Evolutionary conservation across 1,140 invertebrate genomes (phyloP).

Genomic region (Gryon sp.): DNA sequence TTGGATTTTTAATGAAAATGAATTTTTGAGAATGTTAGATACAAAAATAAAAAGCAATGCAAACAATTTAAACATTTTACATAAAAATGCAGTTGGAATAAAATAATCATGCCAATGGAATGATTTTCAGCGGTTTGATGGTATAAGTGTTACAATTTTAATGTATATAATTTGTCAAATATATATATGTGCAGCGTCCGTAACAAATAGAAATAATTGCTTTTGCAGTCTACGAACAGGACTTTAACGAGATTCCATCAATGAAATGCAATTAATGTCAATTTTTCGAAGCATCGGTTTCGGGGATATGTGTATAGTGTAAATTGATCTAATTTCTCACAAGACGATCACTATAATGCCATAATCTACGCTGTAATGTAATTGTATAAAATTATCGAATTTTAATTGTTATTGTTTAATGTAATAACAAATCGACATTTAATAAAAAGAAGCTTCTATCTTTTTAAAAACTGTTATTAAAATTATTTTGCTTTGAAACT

Average conservation of each 20-base stretch:
- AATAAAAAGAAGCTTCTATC: conserved; percentile 58
- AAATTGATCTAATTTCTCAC: conserved; percentile 16
- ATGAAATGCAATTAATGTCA: neutral
- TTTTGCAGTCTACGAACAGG: too few relatives aligned
- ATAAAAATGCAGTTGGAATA: too few relatives aligned
- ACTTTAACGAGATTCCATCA: neutral
- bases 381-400: conserved; percentile 45
- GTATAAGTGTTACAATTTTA: too few relatives aligned
- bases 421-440: conserved; percentile 41
- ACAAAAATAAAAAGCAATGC: too few relatives aligned
- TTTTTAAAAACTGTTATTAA: conserved; percentile 30
- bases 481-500: neutral
- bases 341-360: neutral
- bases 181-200: too few relatives aligned
- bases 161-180: too few relatives aligned
- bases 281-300: conserved; percentile 9
- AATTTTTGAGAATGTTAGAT: too few relatives aligned
- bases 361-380: conserved; percentile 16
- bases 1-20: too few relatives aligned
- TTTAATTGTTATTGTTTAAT: conserved; percentile 48
- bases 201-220: too few relatives aligned
- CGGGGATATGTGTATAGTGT: conserved; percentile 26
- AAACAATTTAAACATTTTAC: too few relatives aligned
- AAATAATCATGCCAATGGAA: too few relatives aligned
- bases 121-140: too few relatives aligned